Evolutionary conservation across 2,113 vertebrate species (phyloP), one percentile per base, ranked within the genome.

Genomic region (Hylia prasina): DNA sequence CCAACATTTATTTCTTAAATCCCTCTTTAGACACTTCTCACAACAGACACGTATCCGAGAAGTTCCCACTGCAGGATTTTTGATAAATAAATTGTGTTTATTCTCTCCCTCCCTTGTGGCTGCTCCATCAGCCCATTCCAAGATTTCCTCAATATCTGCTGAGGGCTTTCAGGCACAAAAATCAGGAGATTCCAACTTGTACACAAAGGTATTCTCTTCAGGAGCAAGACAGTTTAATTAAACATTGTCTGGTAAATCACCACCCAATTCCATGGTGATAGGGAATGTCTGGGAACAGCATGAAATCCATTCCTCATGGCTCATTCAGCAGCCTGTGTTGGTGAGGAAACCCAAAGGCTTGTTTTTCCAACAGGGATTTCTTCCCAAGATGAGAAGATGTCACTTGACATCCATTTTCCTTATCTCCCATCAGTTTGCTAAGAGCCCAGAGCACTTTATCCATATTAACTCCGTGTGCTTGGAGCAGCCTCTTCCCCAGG

Each of bases 11-110:
- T 18, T 50, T 31, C 54, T 33, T 31, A 22, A 79, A 44, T 9
- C n/a, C 66, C 25, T 82, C 0, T 42, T 54, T 13, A 57, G 79
- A 13, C 17, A 44, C 51, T 58, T 75, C 5, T 18, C 73, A 44
- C 14, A 33, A 33, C 7, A 14, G 57, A 44, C 50, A 28, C 0
- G 0, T 9, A 65, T 7, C 20, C 66, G 1, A 0, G 6, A 7
- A 68, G 28, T 21, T 87, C 76, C 21, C 54, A n/a, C 23, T 14
- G 48, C 83, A 82, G 47, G 9, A n/a, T 15, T 40, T 58, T 4
- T 28, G 39, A 85, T 20, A 58, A 76, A 70, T 15, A 37, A 85
- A 44, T 5, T 12, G 25, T 15, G 21, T 27, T 70, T 24, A 28
- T 54, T 76, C n/a, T 27, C 61, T 23, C n/a, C 5, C 16, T 35